A percentile compares a stretch with the other conserved stretches of the same genome.
phyloP scores from a whole-genome alignment of 2,888 invertebrate species.

The Holacanthella duospinosa region DNA sequence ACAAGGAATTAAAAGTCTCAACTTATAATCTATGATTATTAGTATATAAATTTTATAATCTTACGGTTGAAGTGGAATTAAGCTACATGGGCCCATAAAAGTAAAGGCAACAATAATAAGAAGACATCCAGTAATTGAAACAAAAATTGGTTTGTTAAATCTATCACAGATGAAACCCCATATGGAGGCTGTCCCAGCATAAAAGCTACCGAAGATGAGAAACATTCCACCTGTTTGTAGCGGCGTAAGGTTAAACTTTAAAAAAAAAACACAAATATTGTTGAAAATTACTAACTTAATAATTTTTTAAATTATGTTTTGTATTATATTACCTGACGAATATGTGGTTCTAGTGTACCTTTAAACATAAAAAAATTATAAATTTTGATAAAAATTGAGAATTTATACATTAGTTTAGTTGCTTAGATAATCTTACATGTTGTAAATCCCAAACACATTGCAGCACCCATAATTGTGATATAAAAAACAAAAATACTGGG shows the following conservation, averaged over 20 bases:
- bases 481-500: neutral
- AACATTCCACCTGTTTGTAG: constrained; percentile 2
- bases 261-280: too few relatives aligned
- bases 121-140: neutral
- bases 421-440: too few relatives aligned
- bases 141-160: neutral
- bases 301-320: too few relatives aligned
- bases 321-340: constrained; percentile 1
- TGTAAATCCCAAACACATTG: neutral
- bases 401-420: too few relatives aligned
- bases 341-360: neutral
- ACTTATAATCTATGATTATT: neutral
- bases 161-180: neutral
- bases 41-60: neutral
- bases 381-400: too few relatives aligned
- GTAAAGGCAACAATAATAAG: neutral
- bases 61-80: neutral
- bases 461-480: neutral
- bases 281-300: too few relatives aligned
- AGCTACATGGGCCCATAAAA: neutral
- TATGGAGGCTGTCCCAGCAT: neutral
- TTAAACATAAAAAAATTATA: too few relatives aligned
- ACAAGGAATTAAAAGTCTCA: neutral
- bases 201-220: neutral
- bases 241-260: neutral